phyloP scores from a whole-genome alignment of 2,113 vertebrate genomes.

The Aythya baeri region DNA sequence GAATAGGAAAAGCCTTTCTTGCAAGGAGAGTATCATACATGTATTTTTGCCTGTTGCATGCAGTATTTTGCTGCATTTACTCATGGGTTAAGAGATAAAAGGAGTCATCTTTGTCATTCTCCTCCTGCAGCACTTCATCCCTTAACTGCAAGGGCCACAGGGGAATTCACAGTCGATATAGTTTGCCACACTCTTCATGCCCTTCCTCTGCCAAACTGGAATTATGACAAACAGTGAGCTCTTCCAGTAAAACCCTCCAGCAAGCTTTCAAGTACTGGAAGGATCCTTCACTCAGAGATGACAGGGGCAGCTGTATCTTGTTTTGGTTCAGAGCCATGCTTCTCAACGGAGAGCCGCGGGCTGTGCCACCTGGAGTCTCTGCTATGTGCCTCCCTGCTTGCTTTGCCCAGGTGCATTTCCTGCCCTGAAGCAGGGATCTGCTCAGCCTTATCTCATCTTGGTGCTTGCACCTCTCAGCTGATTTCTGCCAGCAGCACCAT shows the following conservation, averaged over 20 bases:
- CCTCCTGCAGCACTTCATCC: background rate
- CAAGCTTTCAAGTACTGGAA: background rate
- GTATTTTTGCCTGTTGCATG: background rate
- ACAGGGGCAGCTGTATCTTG: background rate
- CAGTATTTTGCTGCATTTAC: background rate
- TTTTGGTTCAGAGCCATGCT: background rate
- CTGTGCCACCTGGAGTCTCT: background rate
- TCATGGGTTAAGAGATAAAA: background rate
- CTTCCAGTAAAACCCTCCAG: background rate
- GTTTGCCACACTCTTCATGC: background rate
- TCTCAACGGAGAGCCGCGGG: fast-evolving
- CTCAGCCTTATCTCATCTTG: background rate
- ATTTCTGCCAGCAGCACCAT: fast-evolving
- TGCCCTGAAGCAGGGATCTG: background rate
- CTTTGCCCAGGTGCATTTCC: background rate
- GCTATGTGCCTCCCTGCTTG: background rate
- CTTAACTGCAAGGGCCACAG: too few species aligned
- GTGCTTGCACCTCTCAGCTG: background rate
- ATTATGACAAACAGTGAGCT: background rate
- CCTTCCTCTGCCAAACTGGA: background rate
- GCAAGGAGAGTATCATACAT: background rate
- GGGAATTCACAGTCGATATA: background rate
- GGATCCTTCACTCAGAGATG: background rate
- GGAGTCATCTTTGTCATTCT: background rate
- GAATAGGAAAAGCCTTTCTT: background rate